phyloP scores from a whole-genome alignment of 2,888 invertebrate species.

The Malachius bipustulatus region DNA sequence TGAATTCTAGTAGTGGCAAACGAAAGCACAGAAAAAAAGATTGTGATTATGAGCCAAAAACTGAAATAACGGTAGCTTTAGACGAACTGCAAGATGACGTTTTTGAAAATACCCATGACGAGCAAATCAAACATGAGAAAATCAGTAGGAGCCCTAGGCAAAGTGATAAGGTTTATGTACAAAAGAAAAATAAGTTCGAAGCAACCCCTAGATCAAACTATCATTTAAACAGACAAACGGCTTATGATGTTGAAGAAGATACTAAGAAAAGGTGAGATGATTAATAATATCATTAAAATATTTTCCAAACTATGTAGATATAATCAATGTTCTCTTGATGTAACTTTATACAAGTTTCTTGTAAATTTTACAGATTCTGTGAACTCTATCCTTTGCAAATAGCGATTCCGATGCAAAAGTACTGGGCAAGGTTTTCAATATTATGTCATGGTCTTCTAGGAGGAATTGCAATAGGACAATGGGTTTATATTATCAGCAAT shows the following conservation, averaged over 20 bases:
- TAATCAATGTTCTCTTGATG: no score
- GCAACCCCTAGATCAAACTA: conserved; percentile 23
- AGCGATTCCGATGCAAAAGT: conserved; percentile 42
- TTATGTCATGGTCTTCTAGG: conserved; percentile 50
- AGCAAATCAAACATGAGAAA: conserved; percentile 25
- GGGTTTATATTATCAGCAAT: conserved; percentile 44
- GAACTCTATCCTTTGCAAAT: conserved; percentile 39
- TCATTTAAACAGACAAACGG: conserved; percentile 21
- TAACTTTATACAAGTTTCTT: no score
- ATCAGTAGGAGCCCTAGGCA: conserved; percentile 31
- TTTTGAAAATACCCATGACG: conserved; percentile 32
- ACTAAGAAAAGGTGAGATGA: conserved; percentile 22
- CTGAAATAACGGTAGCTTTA: conserved; percentile 34
- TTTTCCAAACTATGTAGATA: no score
- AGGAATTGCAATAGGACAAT: conserved; percentile 47
- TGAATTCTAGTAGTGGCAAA: conserved; percentile 23
- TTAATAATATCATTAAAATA: no score
- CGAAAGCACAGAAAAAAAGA: conserved; percentile 34
- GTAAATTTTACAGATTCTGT: conserved; percentile 11
- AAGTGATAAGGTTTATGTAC: conserved; percentile 35
- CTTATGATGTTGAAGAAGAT: conserved; percentile 25
- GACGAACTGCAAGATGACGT: conserved; percentile 39
- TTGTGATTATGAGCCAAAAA: conserved; percentile 32
- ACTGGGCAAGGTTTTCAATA: conserved; percentile 42
- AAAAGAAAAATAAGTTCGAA: conserved; percentile 35